Base-by-base conservation (phyloP, 2,888 invertebrate genomes). In the Mylabris sibirica region DNA sequence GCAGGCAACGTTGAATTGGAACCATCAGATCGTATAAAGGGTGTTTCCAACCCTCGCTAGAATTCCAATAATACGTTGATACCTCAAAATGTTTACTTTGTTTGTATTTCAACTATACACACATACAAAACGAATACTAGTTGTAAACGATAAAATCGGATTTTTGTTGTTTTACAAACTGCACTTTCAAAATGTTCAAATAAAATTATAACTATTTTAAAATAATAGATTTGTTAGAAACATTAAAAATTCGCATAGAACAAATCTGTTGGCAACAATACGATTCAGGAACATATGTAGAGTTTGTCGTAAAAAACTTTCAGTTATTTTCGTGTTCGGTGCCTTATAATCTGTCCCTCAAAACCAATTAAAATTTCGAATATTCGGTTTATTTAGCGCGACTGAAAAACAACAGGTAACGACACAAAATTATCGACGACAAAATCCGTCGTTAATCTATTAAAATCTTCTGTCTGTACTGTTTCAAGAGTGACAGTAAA, bases 241-340 rank as follows among this genome's bases (percentile, higher is more conserved):
- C 20, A 9, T n/a, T 20, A 49, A 20, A 49, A 49, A 49, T 3
- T 20, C 20, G 11, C 11, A 20, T 22, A 49, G 49, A 49, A 49
- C 49, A 49, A 49, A 49, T 49, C 20, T 49, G 49, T 49, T 49
- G 49, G 49, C 49, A 49, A 20, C 20, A 20, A 49, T 49, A 49
- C 11, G 11, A n/a, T 20, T 20, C 9, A 11, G 9, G 11, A 49
- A 49, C 49, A 49, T 11, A 49, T 49, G 49, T 49, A 49, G 20
- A 49, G 49, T 49, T 49, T 49, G 49, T 49, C 49, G 9, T 49
- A 49, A 49, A 49, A 49, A 49, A 11, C 20, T 22, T 49, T 20
- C 20, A 49, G 49, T 49, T 49, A 49, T 49, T 49, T 49, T 49
- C 20, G 49, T 49, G 20, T 49, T 11, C 30, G 5, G 20, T 49